Base-by-base conservation (phyloP, 2,888 invertebrate genomes). In the Mimachlamys varia region DNA sequence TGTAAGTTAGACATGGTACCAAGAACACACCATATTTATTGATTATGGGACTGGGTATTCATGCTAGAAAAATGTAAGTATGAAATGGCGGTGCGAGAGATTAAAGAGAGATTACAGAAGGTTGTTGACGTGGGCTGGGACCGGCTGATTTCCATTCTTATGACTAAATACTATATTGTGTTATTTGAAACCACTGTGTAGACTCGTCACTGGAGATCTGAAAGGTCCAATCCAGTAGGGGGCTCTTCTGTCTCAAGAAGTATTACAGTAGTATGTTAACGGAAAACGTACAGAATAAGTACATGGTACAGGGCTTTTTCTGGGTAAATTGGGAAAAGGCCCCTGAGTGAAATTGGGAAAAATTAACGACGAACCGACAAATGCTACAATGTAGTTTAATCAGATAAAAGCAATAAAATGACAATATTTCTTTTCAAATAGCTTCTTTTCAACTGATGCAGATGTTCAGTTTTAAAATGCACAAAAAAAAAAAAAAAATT, bases 1-100 rank as follows among this genome's bases (percentile, higher is more conserved):
- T 76, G 76, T 76, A 76, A 76, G 33, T 76, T 76, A 76, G 33
- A 76, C 76, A 33, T 76, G 76, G 76, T 33, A 33, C 33, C 76
- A 10, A 33, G 27, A 27, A 7, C 76, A 76, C 76, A 76, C 76
- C 33, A 76, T 76, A 76, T 13, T 13, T 76, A 33, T 76, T 76
- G 76, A 76, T 76, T 76, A 76, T 33, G 76, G 76, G 76, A 33
- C 33, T 53, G 13, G n/a, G 58, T 10, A n/a, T 58, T 58, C 58
- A 19, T 17, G n/a, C 58, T 15, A 76, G 76, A 33, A 76, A 76
- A 33, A 12, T 33, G 76, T 76, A 76, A 76, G 76, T 76, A 33
- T 76, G 58, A 58, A 58, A 58, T 58, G 76, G 22, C 7, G 4
- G 27, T 62, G 62, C 2, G 76, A 76, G 76, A 76, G 76, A 76